Evolutionary conservation across 2,888 invertebrate genomes (phyloP).

Genomic region (Panzeria rudis): DNA sequence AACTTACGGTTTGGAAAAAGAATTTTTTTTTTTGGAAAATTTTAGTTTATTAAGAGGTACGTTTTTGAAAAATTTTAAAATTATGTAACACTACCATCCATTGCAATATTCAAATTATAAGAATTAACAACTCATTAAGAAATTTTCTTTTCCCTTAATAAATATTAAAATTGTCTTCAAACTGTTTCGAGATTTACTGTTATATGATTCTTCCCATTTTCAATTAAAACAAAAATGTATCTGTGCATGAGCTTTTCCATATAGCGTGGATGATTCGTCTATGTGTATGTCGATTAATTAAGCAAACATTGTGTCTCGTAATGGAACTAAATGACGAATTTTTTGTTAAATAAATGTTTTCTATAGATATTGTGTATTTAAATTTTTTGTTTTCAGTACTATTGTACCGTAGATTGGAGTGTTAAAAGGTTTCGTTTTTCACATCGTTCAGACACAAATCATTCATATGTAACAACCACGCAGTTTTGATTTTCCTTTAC

Average conservation of each 20-base stretch:
- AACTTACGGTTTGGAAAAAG: no score
- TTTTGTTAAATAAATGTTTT: constrained; percentile 25
- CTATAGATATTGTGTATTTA: constrained; percentile 10
- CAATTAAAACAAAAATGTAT: background rate
- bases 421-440: constrained; percentile 70
- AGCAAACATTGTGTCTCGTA: constrained; percentile 63
- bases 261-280: background rate
- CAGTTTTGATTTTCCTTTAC: constrained; percentile 58
- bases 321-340: constrained; percentile 57
- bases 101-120: background rate
- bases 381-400: constrained; percentile 9
- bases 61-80: no score
- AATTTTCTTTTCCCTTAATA: background rate
- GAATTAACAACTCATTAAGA: background rate
- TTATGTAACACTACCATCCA: no score
- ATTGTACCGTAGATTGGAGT: constrained; percentile 48
- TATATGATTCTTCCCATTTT: constrained; percentile 3
- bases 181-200: constrained; percentile 11
- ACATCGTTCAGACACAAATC: constrained; percentile 55
- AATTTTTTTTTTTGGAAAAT: no score
- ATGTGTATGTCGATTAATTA: constrained; percentile 61
- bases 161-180: constrained; percentile 1
- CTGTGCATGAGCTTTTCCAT: constrained; percentile 5
- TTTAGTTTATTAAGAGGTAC: no score
- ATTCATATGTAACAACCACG: constrained; percentile 68